A percentile compares a stretch with the other conserved stretches of the same genome.
These are phyloP conservation scores for Caretta caretta DNA, from an alignment of 2,113 vertebrate genomes.

Conservation along the genomic window DNA sequence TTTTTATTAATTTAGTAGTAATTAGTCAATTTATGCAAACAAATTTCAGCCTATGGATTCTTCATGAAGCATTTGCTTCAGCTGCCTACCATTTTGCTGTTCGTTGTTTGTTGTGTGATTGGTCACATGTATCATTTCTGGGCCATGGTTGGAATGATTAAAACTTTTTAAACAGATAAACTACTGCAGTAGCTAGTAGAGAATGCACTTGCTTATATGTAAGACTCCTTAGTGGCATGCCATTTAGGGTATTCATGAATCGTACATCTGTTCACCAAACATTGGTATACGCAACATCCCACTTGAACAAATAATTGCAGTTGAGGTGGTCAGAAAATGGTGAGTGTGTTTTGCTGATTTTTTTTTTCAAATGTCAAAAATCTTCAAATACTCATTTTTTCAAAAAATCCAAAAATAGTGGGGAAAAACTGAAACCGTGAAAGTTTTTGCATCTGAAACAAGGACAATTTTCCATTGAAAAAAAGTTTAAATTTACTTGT, in stretches of 20 bases:
- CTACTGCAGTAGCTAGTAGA: conserved; percentile 64
- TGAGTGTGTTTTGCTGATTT: not conserved
- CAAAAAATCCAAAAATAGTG: not conserved
- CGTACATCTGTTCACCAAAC: conserved; percentile 38
- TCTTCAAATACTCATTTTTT: not conserved
- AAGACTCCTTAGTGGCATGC: conserved; percentile 67
- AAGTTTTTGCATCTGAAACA: not conserved
- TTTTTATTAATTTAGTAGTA: not conserved
- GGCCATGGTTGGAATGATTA: conserved; percentile 47
- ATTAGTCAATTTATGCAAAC: not conserved
- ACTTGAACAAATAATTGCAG: conserved; percentile 8
- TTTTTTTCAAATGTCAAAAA: not conserved
- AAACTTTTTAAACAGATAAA: conserved; percentile 67
- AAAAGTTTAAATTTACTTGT: not conserved
- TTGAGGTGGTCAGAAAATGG: conserved; percentile 10
- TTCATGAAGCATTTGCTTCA: not conserved
- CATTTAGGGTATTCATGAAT: conserved; percentile 48
- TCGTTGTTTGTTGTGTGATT: conserved; percentile 21
- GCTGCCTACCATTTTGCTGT: not conserved
- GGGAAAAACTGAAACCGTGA: not conserved
- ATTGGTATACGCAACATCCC: conserved; percentile 55
- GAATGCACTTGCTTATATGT: conserved; percentile 67
- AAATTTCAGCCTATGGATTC: not conserved
- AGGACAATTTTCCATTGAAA: not conserved
- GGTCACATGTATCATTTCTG: conserved; percentile 15